Evolutionary conservation across 2,113 vertebrate species (phyloP), one percentile per base, ranked within the genome.

Genomic region (Delphinus delphis): DNA sequence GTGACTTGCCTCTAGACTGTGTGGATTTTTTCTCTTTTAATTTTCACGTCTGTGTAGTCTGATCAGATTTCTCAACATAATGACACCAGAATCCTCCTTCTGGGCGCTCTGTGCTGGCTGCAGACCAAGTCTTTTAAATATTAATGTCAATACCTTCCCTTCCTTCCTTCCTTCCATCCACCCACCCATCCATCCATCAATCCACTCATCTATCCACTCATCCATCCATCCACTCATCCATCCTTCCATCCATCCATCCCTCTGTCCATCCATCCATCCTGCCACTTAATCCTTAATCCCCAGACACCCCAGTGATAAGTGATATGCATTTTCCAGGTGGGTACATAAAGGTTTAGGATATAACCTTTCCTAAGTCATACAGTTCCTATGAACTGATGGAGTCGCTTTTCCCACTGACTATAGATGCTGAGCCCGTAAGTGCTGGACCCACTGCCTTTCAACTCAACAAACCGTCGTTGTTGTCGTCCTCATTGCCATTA

Each of bases 391-490:
- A 14, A 36, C 65, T 31, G 41, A 5, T 14, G 0, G 17, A 73
- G 31, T 18, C 18, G 0, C 17, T 60, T 88, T 85, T 76, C 67
- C 82, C n/a, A 70, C 13, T 4, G 10, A 28, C 53, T 68, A 0
- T 13, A 50, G 77, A 10, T 26, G 1, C 13, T 41, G 21, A 44
- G 28, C 17, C 60, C 28, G 0, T n/a, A 38, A 14, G 25, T 33
- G 0, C 74, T 21, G 12, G 28, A 8, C 47, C 28, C 8, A 0
- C 20, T 53, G 74, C 65, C 31, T 63, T 97, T 70, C n/a, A 53
- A 1, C 44, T 41, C 18, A 55, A 6, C 62, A 23, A 13, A 28
- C 3, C 11, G 1, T 1, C 3, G 1, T 0, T 0, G 3, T 8
- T 11, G 2, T 68, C 41, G 14, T 31, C 13, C 2, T 58, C 5